Conservation (phyloP, 2,113 vertebrate genomes). For the Manacus vitellinus region DNA sequence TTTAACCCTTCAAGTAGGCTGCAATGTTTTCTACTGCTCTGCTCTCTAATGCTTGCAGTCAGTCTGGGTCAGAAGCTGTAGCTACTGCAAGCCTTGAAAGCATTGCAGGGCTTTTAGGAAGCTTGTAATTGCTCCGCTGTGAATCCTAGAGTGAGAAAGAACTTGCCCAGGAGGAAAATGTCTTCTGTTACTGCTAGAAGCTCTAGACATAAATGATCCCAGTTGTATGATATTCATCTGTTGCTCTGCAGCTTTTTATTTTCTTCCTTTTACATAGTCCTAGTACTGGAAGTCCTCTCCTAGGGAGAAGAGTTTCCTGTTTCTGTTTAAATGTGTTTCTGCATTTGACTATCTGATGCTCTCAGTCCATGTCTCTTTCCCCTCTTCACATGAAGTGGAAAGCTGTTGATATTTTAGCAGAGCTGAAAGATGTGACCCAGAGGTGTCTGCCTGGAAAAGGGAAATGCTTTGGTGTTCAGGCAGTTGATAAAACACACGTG, state of each 20-base stretch:
- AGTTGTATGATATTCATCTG: not conserved
- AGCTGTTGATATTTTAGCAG: not conserved
- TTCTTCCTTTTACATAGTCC: not conserved
- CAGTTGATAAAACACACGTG: not conserved
- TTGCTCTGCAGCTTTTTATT: not conserved
- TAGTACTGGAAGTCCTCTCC: not conserved
- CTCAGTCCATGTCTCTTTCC: not conserved
- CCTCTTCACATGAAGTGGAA: not conserved
- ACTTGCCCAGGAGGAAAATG: not conserved
- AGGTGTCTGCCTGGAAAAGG: not conserved
- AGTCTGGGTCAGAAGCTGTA: not conserved
- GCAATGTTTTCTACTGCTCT: not conserved
- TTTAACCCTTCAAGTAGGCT: not conserved
- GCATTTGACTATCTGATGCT: not conserved
- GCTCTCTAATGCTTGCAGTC: not conserved
- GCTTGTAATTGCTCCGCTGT: not conserved
- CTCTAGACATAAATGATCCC: not conserved
- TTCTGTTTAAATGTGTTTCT: not conserved
- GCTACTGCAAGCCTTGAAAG: not conserved
- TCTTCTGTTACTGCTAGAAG: not conserved
- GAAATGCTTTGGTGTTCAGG: not conserved
- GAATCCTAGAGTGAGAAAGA: slow-evolving; percentile 4
- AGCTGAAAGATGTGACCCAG: not conserved
- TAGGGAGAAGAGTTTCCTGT: not conserved
- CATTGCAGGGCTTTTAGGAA: not conserved